phyloP scores from a whole-genome alignment of 2,113 vertebrate species.

The Craseonycteris thonglongyai region DNA sequence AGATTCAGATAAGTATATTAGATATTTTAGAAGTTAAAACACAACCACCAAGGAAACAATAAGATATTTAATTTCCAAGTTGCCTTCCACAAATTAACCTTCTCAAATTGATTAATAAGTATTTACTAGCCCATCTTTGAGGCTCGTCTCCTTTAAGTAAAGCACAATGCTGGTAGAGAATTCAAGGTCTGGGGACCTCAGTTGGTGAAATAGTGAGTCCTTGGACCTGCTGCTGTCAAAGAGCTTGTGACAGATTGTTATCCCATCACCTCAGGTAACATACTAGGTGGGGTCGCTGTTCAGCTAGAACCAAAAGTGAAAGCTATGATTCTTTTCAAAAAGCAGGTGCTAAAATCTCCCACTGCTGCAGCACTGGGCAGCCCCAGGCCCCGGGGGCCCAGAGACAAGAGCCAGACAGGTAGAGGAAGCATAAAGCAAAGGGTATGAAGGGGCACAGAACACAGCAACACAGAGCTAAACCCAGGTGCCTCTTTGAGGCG shows the following conservation, averaged over 20 bases:
- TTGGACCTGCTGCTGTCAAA: background rate
- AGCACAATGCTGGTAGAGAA: background rate
- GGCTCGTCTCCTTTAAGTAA: background rate
- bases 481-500: background rate
- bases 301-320: background rate
- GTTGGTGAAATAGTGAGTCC: background rate
- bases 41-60: background rate
- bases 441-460: fast-evolving
- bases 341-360: fast-evolving
- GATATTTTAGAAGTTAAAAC: background rate
- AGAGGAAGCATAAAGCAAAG: background rate
- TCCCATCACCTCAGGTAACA: fast-evolving
- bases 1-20: background rate
- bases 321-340: background rate
- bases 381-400: fast-evolving
- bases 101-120: background rate
- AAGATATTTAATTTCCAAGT: constrained; percentile 1
- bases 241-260: background rate
- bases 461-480: background rate
- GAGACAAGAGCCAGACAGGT: background rate
- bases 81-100: background rate
- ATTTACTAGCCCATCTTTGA: background rate
- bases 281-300: background rate
- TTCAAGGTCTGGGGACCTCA: background rate
- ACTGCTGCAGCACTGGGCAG: background rate